Percentiles rank a stretch among this genome's conserved stretches.
Evolutionary conservation across 2,797 vertebrate genomes (phyloP).

Genomic region (Muscicapa comitata): DNA sequence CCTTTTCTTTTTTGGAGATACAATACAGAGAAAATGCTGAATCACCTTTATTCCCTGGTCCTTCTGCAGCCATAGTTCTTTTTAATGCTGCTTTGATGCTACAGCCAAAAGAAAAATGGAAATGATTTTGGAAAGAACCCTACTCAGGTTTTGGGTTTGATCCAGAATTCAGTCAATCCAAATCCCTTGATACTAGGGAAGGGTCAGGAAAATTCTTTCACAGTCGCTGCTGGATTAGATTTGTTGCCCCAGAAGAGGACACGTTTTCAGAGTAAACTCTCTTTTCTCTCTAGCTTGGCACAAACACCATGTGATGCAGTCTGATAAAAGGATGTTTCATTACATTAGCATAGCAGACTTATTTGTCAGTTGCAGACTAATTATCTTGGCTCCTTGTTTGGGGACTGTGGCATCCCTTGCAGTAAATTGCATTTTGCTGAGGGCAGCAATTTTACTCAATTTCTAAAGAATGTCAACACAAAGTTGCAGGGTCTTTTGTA

Average conservation of each 20-base stretch:
- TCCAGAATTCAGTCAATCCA: background rate
- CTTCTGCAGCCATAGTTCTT: background rate
- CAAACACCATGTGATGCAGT: background rate
- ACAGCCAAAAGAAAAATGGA: background rate
- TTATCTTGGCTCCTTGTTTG: conserved; percentile 21
- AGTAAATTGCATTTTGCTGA: conserved; percentile 29
- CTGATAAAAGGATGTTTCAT: conserved; percentile 40
- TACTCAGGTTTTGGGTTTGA: background rate
- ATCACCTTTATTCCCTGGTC: background rate
- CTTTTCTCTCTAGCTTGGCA: conserved; percentile 8
- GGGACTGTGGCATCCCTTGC: background rate
- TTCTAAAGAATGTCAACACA: background rate
- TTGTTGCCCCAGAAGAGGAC: background rate
- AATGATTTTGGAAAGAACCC: background rate
- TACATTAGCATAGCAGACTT: conserved; percentile 32
- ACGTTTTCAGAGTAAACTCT: background rate
- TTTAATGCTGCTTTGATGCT: background rate
- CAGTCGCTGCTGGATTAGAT: background rate
- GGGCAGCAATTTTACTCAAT: background rate
- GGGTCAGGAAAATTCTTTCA: background rate
- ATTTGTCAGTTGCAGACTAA: conserved; percentile 41
- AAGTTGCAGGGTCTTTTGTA: background rate
- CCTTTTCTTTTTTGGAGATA: background rate
- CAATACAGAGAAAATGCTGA: background rate
- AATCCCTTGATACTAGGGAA: background rate